A percentile compares a stretch with the other conserved stretches of the same genome.
These are phyloP conservation scores for Drosophila quinaria DNA, from an alignment of 2,888 invertebrate genomes.

Conservation along the genomic window DNA sequence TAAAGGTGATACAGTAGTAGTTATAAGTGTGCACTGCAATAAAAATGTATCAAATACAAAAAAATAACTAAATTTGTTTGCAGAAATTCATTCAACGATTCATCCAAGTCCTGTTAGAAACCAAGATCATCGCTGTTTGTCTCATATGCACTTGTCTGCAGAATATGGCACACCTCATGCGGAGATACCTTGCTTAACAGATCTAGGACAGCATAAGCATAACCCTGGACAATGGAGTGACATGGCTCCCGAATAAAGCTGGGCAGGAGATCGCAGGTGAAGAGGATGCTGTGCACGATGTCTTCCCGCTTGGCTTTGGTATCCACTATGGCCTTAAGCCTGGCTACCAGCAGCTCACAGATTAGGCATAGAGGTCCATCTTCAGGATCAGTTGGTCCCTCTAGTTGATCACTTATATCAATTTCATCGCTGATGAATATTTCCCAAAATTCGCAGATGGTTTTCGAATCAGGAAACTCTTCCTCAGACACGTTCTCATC, in stretches of 20 bases:
- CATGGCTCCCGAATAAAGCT: background rate
- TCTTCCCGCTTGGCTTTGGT: conserved; percentile 17
- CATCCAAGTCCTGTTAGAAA: background rate
- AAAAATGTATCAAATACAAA: background rate
- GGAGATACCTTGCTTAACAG: conserved; percentile 5
- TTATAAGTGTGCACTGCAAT: background rate
- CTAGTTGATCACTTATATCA: background rate
- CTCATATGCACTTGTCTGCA: background rate
- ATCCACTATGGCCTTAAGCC: background rate
- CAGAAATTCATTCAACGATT: background rate
- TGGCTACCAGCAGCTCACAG: conserved; percentile 1
- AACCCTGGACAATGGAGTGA: background rate
- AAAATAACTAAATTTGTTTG: background rate
- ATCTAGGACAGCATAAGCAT: background rate
- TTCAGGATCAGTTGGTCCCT: background rate
- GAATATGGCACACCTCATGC: background rate
- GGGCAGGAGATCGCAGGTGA: conserved; percentile 19
- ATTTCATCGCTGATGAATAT: background rate
- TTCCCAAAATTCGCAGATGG: conserved; percentile 6
- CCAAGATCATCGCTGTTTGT: background rate
- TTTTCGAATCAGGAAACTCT: background rate
- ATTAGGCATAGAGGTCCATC: background rate
- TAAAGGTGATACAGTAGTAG: background rate
- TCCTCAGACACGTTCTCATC: background rate
- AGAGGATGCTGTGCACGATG: background rate